Base-by-base conservation (phyloP, 2,888 invertebrate genomes). In the Dilophus febrilis region DNA sequence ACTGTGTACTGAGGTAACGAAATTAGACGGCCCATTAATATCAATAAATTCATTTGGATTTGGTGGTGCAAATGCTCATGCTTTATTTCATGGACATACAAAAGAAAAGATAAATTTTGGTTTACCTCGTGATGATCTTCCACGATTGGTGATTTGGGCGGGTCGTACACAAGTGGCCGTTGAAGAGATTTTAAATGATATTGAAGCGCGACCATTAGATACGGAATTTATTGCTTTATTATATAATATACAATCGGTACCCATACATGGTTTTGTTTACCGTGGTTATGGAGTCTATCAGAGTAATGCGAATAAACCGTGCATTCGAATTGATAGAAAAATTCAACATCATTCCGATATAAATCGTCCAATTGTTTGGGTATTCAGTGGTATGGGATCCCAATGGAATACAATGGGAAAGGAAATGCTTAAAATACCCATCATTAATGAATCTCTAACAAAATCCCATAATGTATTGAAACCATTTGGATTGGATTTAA, bases 41-140 rank as follows among this genome's bases (percentile, higher is more conserved):
- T 91, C 82, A 4, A 68, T 92, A 17, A 94, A 87, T 64, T 87
- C 86, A 8, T 94, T 92, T 57, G 92, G 92, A 0, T 94, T 92
- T 54, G 92, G 92, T 26, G 94, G 92, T 1, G 80, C 81, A 4
- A 90, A 88, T 53, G 8, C 77, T 35, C 29, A 17, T 14, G 84
- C 83, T 50, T 65, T 61, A 1, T 41, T 61, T 1, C 51, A 50
- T 35, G 55, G 50, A 1, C 38, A 40, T 35, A 43, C 47, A 0
- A 61, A 58, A 37, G 16, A 49, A 2, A 62, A 63, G 38, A 11
- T 35, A 0, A 77, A 78, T 54, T 61, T 66, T 2, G 74, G 71
- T 12, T 51, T 69, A 12, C 75, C 80, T 0, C 51, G 54, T 0
- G 82, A 83, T 48, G 67, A 74, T 48, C 53, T 81, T 1, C 82